Conservation (phyloP, 2,797 vertebrate genomes). For the Danio aesculapii region DNA sequence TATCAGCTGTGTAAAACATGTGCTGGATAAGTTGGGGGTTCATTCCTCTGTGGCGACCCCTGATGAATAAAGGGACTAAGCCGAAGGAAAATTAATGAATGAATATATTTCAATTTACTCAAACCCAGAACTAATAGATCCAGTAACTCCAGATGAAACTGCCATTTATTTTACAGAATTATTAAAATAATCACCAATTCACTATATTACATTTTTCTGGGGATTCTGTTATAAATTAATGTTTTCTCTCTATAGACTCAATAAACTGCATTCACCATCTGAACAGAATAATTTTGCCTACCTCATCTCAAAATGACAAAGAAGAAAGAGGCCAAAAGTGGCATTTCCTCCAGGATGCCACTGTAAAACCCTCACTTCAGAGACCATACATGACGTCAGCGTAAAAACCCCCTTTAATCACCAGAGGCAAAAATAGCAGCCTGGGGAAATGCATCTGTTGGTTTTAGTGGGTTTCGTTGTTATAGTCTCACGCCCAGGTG, state of each 20-base stretch:
- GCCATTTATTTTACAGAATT: too few species aligned
- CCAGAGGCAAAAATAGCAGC: slow-evolving; percentile 28
- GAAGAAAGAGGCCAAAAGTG: slow-evolving; percentile 2
- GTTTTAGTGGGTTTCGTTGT: not conserved
- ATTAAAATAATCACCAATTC: not conserved
- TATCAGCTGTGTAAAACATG: too few species aligned
- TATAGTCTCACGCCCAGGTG: slow-evolving; percentile 3
- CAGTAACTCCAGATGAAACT: too few species aligned
- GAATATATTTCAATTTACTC: too few species aligned
- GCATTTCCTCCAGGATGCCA: slow-evolving; percentile 14
- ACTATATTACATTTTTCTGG: not conserved
- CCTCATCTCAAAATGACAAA: slow-evolving; percentile 10
- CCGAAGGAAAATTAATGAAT: too few species aligned
- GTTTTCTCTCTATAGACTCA: too few species aligned
- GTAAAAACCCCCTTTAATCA: slow-evolving; percentile 3
- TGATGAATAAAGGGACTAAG: too few species aligned
- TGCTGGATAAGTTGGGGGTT: too few species aligned
- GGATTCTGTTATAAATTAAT: not conserved
- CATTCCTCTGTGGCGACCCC: too few species aligned
- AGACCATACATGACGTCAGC: not conserved
- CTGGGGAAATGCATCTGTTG: not conserved
- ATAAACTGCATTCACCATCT: not conserved
- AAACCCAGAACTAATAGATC: too few species aligned
- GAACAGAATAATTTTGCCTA: not conserved
- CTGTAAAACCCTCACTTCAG: not conserved